Base-by-base conservation (phyloP, 53 echinoderm and acorn worm species). In the Hippasteria phrygiana region DNA sequence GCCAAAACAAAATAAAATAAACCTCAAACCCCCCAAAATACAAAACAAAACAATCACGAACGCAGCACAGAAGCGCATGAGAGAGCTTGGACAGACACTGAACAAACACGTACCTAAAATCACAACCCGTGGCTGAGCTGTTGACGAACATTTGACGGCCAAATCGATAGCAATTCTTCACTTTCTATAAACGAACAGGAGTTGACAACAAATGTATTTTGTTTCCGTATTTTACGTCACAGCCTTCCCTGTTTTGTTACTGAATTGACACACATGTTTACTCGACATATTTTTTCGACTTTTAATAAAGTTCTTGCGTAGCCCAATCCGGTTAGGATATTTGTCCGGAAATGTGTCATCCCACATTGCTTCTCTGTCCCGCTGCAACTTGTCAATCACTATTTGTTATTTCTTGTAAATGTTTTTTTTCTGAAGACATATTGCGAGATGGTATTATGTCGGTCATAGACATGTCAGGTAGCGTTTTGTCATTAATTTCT, bases 341-440 rank as follows among this genome's bases (percentile, higher is more conserved):
- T 59, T 59, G 59, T 59, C 8, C 59, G 26, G 3, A 59, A 59
- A 1, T 26, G 26, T 11, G 59, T 24, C 16, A n/a, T n/a, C n/a
- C n/a, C n/a, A n/a, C 22, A 59, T 59, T 59, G 59, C 20, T 59
- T 59, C 26, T 59, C 59, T 59, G 59, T 59, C 59, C 26, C n/a
- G n/a, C n/a, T 59, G 59, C 59, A 59, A 18, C 20, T 24, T 59
- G 59, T 59, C 59, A 59, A 20, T 59, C 59, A 59, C 26, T 59
- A 24, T 26, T 26, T 22, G n/a, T 59, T 59, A 59, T 59, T 59
- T 4, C 18, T 4, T 12, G 54, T 54, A 4, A 0, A 26, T 59
- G 1, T 59, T 24, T 59, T 59, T 18, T 9, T 9, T 18, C 8
- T 59, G 4, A 2, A 59, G 22, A 59, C 20, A 14, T 17, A 2